phyloP scores from a whole-genome alignment of 2,797 vertebrate species.

The Amniataba percoides region DNA sequence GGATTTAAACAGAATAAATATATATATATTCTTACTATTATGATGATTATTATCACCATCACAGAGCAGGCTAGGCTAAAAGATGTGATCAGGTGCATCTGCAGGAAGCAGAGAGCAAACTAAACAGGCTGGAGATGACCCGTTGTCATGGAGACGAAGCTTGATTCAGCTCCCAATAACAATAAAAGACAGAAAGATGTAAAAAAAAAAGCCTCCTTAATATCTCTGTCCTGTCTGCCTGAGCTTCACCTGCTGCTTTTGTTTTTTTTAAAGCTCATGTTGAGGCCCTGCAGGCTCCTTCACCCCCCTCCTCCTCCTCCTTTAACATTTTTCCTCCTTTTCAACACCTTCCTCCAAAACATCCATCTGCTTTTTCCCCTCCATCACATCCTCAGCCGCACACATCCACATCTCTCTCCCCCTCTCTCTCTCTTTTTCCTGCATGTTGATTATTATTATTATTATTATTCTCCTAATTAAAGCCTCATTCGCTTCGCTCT shows the following conservation, averaged over 20 bases:
- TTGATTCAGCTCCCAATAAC: conserved; percentile 43
- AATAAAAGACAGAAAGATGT: background rate
- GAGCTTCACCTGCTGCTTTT: no score
- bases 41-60: no score
- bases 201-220: background rate
- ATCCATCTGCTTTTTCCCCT: conserved; percentile 28
- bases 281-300: conserved; percentile 63
- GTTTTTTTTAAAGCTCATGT: no score
- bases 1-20: no score
- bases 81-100: conserved; percentile 50
- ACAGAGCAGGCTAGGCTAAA: background rate
- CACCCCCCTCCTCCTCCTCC: conserved; percentile 18
- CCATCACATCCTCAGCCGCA: background rate
- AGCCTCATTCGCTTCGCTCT: conserved; percentile 30
- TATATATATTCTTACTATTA: no score
- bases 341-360: conserved; percentile 32
- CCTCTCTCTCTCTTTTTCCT: no score
- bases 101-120: conserved; percentile 50
- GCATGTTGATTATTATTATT: conserved; percentile 13
- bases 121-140: conserved; percentile 52
- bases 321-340: conserved; percentile 29
- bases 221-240: no score
- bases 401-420: background rate
- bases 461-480: conserved; percentile 52
- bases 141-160: conserved; percentile 66